Evolutionary conservation across 2,888 invertebrate species (phyloP).

Genomic region (Heliconius ethilla): DNA sequence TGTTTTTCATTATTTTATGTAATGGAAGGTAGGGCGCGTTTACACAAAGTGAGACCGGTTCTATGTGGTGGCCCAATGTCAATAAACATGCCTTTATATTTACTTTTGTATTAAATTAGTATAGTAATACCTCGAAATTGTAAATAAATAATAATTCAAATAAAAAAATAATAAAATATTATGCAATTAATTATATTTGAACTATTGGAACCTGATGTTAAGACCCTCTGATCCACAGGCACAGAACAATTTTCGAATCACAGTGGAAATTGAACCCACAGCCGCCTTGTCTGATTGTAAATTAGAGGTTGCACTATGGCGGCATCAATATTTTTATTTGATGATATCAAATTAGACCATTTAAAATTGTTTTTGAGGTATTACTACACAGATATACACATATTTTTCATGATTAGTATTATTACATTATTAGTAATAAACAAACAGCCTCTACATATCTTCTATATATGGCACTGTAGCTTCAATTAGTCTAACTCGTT

Average conservation of each 20-base stretch:
- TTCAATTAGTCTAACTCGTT: slow-evolving; percentile 2
- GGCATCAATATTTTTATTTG: no score
- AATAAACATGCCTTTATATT: slow-evolving; percentile 3
- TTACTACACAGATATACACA: background rate
- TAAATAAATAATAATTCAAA: background rate
- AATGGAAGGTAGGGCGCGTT: background rate
- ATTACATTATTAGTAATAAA: slow-evolving; percentile 7
- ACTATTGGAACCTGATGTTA: background rate
- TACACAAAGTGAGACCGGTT: slow-evolving; percentile 1
- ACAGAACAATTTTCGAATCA: no score
- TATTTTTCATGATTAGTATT: background rate
- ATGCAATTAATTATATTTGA: background rate
- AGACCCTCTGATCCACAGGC: background rate
- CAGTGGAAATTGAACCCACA: no score
- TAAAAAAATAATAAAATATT: background rate
- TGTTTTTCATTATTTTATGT: background rate
- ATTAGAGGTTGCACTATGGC: no score
- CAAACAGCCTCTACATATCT: background rate
- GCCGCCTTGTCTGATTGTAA: no score
- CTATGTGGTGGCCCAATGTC: background rate
- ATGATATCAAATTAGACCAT: no score
- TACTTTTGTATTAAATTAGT: background rate
- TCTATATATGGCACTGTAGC: slow-evolving; percentile 10
- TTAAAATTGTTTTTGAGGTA: background rate
- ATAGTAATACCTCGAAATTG: background rate